Conservation (phyloP, 2,888 invertebrate species). For the Nipponacmea schrenckii region DNA sequence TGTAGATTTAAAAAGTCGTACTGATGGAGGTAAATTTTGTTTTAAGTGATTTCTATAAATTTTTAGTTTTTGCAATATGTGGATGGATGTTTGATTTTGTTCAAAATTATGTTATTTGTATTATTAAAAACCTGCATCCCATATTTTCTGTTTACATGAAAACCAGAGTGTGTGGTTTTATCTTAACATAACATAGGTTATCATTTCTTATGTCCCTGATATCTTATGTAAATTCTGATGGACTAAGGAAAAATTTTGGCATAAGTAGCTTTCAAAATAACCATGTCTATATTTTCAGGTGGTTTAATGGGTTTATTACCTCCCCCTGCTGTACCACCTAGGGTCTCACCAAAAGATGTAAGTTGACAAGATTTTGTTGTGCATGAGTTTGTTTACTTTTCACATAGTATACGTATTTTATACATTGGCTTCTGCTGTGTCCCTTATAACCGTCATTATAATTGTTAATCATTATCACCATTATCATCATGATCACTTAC, state of each 20-base stretch:
- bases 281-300: not conserved
- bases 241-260: no score
- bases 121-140: no score
- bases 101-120: conserved; percentile 5
- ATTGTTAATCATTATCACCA: no score
- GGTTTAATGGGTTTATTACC: conserved; percentile 48
- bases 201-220: no score
- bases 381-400: conserved; percentile 5
- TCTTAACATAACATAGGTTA: no score
- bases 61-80: not conserved
- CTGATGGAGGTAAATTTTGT: conserved; percentile 21
- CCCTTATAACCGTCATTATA: conserved; percentile 1
- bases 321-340: conserved; percentile 79
- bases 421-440: conserved; percentile 5
- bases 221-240: no score
- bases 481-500: no score
- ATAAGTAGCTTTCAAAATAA: no score
- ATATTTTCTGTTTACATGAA: no score
- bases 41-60: not conserved
- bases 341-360: conserved; percentile 75
- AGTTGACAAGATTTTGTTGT: conserved; percentile 32
- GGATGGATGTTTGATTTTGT: not conserved
- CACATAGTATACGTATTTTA: conserved; percentile 17
- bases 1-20: conserved; percentile 47
- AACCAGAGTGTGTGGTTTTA: no score